These are phyloP conservation scores for Isichthys henryi DNA, from an alignment of 2,113 vertebrate species.

Conservation along the genomic window DNA sequence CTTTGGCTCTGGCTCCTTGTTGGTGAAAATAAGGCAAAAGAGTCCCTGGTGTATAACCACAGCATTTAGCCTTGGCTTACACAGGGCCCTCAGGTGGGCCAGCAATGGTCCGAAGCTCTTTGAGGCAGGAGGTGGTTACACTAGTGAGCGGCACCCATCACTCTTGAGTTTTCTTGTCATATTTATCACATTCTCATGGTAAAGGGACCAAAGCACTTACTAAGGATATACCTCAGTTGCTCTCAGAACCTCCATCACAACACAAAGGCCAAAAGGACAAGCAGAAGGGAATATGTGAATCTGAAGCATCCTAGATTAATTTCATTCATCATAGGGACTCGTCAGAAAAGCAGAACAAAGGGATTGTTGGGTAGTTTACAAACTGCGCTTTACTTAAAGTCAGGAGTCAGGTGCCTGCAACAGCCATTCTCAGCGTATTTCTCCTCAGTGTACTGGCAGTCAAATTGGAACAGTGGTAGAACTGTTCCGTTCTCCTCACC, in stretches of 20 bases:
- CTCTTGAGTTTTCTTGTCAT: neutral
- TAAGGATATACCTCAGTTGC: neutral
- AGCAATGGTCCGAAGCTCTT: neutral
- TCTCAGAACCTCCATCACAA: neutral
- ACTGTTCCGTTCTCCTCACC: neutral
- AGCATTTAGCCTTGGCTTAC: neutral
- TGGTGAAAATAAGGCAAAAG: neutral
- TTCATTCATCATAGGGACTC: neutral
- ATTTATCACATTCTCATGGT: neutral
- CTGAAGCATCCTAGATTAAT: neutral
- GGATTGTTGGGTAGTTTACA: neutral
- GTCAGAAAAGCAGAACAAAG: neutral
- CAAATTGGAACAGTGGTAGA: neutral
- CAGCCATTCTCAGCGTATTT: neutral
- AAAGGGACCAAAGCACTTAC: neutral
- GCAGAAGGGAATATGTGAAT: neutral
- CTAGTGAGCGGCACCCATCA: neutral
- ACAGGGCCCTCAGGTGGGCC: neutral
- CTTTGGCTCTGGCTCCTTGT: too few relatives aligned
- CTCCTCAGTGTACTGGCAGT: neutral
- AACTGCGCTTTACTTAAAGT: neutral
- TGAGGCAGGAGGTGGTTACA: neutral
- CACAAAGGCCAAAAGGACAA: neutral
- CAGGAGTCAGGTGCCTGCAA: neutral
- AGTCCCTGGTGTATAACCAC: neutral